These are phyloP conservation scores for Oryzias dopingdopingensis DNA, from an alignment of 2,797 vertebrate species.

Conservation along the genomic window DNA sequence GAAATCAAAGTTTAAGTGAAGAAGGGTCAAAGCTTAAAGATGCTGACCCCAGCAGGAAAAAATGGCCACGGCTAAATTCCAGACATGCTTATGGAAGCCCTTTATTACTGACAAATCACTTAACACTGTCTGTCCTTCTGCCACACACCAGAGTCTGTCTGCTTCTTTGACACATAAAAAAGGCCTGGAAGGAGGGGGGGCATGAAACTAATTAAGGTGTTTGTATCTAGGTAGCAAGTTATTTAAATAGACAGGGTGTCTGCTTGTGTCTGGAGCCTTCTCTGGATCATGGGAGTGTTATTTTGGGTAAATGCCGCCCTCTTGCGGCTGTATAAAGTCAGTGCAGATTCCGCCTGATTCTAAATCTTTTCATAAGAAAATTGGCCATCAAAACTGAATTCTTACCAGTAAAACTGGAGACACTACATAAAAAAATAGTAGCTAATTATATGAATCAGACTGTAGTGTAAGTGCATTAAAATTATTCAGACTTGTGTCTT, in stretches of 20 bases:
- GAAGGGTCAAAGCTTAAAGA: slow-evolving; percentile 30
- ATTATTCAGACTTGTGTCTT: too few species aligned
- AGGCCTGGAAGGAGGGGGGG: too few species aligned
- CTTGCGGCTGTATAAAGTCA: slow-evolving; percentile 35
- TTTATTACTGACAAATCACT: slow-evolving; percentile 37
- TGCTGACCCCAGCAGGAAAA: slow-evolving; percentile 45
- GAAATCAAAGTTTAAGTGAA: slow-evolving; percentile 50
- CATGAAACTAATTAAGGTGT: too few species aligned
- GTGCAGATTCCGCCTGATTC: background rate
- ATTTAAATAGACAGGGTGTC: background rate
- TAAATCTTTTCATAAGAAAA: too few species aligned
- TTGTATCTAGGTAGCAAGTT: too few species aligned
- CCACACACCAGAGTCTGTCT: slow-evolving; percentile 11
- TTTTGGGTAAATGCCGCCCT: slow-evolving; percentile 36
- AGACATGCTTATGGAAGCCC: slow-evolving; percentile 57
- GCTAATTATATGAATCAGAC: too few species aligned
- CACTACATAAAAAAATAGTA: too few species aligned
- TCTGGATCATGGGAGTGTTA: background rate
- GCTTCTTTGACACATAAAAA: slow-evolving; percentile 13
- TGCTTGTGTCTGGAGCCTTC: background rate
- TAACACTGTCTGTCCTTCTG: slow-evolving; percentile 18
- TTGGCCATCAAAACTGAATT: too few species aligned
- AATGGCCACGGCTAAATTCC: slow-evolving; percentile 61
- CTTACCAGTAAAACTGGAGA: too few species aligned
- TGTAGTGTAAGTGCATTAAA: too few species aligned